These are phyloP conservation scores for Apostichopus japonicus DNA, from an alignment of 35 echinoderm and acorn worm species.

Conservation along the genomic window DNA sequence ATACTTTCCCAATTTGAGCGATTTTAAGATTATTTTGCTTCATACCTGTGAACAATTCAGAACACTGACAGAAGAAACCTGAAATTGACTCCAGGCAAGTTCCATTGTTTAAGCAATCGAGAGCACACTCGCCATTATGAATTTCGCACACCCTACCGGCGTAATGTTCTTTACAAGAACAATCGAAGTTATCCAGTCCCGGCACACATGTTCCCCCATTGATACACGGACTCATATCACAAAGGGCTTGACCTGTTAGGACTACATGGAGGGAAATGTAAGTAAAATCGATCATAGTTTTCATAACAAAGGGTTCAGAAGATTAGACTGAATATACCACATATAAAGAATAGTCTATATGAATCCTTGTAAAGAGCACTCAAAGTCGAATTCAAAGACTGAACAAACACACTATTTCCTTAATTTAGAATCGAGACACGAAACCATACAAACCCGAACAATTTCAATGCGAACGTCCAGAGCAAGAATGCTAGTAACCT, in stretches of 20 bases:
- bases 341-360: no score
- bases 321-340: no score
- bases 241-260: neutral
- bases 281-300: no score
- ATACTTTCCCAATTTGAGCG: neutral
- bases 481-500: no score
- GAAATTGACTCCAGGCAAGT: neutral
- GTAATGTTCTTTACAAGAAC: neutral
- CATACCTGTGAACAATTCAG: neutral
- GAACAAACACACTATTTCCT: no score
- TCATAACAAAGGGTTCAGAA: no score
- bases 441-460: no score
- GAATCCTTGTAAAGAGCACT: no score
- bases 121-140: neutral
- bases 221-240: neutral
- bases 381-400: no score
- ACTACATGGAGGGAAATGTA: neutral
- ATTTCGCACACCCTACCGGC: neutral
- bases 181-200: neutral
- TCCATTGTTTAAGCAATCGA: neutral
- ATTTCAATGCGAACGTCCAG: no score
- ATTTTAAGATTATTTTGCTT: neutral
- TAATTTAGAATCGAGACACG: no score
- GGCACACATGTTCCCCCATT: neutral
- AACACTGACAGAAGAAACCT: neutral